These are phyloP conservation scores for Cichlasoma orientale DNA, from an alignment of 2,797 vertebrate species.

Conservation along the genomic window DNA sequence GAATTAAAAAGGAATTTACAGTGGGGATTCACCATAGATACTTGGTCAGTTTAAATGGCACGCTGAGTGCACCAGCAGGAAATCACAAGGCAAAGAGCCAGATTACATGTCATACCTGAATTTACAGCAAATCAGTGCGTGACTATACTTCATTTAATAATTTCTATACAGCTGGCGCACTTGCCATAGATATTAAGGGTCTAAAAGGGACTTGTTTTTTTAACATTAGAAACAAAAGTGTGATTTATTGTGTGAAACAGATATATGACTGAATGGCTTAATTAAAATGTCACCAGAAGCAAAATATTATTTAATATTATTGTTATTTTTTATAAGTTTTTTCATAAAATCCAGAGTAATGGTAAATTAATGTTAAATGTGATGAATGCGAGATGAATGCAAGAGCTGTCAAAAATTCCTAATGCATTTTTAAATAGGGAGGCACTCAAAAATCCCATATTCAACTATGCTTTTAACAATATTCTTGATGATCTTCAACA, in stretches of 20 bases:
- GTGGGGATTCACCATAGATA: constrained; percentile 38
- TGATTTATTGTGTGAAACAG: neutral
- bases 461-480: neutral
- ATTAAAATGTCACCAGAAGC: neutral
- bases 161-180: constrained; percentile 17
- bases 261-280: neutral
- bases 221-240: neutral
- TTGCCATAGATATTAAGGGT: neutral
- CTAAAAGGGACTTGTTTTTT: neutral
- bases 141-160: constrained; percentile 15
- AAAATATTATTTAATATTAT: neutral
- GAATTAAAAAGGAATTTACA: constrained; percentile 44
- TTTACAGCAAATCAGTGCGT: constrained; percentile 25
- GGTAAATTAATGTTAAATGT: neutral
- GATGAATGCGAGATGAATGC: neutral
- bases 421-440: neutral
- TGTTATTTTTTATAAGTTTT: neutral
- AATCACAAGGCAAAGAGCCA: constrained; percentile 15
- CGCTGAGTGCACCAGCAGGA: constrained; percentile 30
- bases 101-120: constrained; percentile 37
- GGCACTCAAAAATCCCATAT: neutral
- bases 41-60: constrained; percentile 31
- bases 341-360: neutral
- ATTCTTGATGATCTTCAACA: neutral
- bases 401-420: neutral